Evolutionary conservation across 2,888 invertebrate genomes (phyloP).

Genomic region (Fragum fragum): DNA sequence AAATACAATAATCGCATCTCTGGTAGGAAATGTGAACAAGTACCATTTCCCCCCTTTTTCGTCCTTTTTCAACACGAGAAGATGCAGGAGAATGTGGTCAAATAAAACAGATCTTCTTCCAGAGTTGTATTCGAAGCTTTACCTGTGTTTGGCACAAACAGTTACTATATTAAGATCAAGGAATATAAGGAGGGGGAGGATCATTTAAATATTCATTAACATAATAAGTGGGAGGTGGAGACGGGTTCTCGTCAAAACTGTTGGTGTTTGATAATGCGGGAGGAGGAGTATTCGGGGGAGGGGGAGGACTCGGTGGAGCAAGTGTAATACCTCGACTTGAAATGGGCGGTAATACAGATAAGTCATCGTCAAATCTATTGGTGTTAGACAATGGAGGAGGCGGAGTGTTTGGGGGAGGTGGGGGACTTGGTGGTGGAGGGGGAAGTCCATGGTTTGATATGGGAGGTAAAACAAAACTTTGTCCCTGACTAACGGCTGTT

Average conservation of each 20-base stretch:
- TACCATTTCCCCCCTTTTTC: no score
- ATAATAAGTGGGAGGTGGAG: background rate
- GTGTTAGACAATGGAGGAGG: background rate
- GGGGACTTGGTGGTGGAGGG: slow-evolving; percentile 17
- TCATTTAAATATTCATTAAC: slow-evolving; percentile 15
- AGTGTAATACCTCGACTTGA: background rate
- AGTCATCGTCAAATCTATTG: background rate
- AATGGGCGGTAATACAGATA: slow-evolving; percentile 4
- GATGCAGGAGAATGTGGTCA: no score
- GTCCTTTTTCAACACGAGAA: no score
- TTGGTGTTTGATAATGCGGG: background rate
- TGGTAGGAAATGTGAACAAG: no score
- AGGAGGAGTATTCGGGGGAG: slow-evolving; percentile 23
- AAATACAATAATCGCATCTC: no score
- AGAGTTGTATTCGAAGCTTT: no score
- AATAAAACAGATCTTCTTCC: no score
- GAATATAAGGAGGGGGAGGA: slow-evolving; percentile 13
- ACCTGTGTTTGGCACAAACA: no score
- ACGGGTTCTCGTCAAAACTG: background rate
- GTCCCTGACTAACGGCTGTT: background rate
- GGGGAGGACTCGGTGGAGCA: slow-evolving; percentile 16
- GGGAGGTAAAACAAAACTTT: slow-evolving; percentile 6
- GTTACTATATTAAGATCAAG: no score
- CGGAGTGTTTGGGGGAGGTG: slow-evolving; percentile 23
- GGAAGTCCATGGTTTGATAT: background rate